phyloP scores from a whole-genome alignment of 2,888 invertebrate genomes.

The Erebia palarica region DNA sequence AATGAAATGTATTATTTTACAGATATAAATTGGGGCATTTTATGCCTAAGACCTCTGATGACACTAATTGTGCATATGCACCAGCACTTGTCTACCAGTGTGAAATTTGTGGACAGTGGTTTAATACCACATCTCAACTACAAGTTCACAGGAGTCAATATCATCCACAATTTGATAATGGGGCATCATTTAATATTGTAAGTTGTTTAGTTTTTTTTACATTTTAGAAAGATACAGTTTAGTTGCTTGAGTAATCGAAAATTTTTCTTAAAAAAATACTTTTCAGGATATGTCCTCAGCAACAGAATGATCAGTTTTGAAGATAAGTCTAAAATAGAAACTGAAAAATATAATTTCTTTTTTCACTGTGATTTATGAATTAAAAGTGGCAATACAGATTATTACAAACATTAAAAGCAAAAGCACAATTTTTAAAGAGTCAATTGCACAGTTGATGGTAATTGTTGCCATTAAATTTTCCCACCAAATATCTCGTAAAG shows the following conservation, averaged over 20 bases:
- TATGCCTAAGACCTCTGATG: slow-evolving; percentile 59
- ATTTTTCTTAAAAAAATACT: background rate
- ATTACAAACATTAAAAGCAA: background rate
- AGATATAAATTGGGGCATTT: slow-evolving; percentile 75
- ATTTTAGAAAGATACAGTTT: too few species aligned
- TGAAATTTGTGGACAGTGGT: slow-evolving; percentile 69
- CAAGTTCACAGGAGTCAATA: slow-evolving; percentile 63
- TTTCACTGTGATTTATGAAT: background rate
- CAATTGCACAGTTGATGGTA: too few species aligned
- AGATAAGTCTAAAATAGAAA: background rate
- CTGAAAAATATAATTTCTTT: too few species aligned
- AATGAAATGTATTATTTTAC: slow-evolving; percentile 30
- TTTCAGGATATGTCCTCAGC: slow-evolving; percentile 22
- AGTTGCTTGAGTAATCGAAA: background rate
- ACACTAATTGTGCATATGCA: slow-evolving; percentile 46
- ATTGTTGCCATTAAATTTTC: too few species aligned
- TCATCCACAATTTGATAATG: slow-evolving; percentile 58
- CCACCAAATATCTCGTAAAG: too few species aligned
- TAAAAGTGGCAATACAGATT: background rate
- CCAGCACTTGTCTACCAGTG: slow-evolving; percentile 69
- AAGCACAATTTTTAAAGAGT: background rate
- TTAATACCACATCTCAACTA: slow-evolving; percentile 55
- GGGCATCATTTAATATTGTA: slow-evolving; percentile 51
- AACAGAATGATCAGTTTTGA: slow-evolving; percentile 15
- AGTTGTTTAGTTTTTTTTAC: slow-evolving; percentile 33